Evolutionary conservation across 2,888 invertebrate genomes (phyloP).

Genomic region (Megalurothrips usitatus): DNA sequence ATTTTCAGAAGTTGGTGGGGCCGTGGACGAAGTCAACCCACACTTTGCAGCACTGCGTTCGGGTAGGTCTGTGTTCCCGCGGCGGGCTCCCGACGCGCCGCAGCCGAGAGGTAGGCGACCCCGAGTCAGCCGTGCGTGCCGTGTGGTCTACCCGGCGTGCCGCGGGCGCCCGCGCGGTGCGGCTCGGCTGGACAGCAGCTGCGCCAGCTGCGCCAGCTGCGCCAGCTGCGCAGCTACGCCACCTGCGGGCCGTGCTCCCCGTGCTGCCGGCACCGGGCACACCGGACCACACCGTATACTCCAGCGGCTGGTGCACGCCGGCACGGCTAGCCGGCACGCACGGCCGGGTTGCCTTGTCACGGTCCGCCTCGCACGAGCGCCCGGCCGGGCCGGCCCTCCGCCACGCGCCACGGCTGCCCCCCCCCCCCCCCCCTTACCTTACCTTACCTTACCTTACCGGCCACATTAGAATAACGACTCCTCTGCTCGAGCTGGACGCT

Average conservation of each 20-base stretch:
- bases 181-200: too few species aligned
- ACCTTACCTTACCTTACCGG: conserved; percentile 7
- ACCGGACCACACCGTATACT: not conserved
- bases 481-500: not conserved
- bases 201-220: not conserved
- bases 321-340: not conserved
- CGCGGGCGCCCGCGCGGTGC: too few species aligned
- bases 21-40: too few species aligned
- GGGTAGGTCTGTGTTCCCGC: too few species aligned
- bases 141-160: too few species aligned
- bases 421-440: not conserved
- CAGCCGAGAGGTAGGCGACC: too few species aligned
- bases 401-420: not conserved
- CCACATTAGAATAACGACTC: conserved; percentile 25
- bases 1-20: too few species aligned
- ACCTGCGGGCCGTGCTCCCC: not conserved
- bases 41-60: too few species aligned
- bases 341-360: conserved; percentile 2
- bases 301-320: not conserved
- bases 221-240: not conserved
- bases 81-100: too few species aligned
- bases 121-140: too few species aligned
- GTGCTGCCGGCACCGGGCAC: not conserved
- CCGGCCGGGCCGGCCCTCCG: not conserved
- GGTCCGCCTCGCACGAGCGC: conserved; percentile 14